Percentiles rank a stretch among this genome's conserved stretches.
Conservation (phyloP, 2,113 vertebrate species). For the Centrocercus urophasianus region DNA sequence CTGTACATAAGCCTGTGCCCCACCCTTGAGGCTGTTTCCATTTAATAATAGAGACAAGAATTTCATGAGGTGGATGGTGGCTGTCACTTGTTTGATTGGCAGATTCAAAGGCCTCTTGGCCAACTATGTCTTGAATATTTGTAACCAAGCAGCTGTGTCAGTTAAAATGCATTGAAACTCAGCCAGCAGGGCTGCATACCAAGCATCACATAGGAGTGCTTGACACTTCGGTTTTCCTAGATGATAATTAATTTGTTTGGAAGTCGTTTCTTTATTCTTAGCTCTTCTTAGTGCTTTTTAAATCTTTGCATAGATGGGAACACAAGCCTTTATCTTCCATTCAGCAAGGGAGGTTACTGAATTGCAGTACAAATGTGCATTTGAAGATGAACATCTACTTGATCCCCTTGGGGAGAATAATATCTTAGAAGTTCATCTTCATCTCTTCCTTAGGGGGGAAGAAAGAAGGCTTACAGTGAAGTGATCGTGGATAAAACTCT, state of each 20-base stretch:
- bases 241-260: accelerated
- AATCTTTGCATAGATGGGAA: background rate
- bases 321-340: background rate
- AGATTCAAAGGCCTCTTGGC: background rate
- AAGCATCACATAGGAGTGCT: background rate
- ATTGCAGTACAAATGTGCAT: background rate
- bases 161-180: background rate
- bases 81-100: background rate
- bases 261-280: background rate
- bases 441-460: background rate
- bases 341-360: background rate
- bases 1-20: background rate
- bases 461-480: background rate
- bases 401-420: background rate
- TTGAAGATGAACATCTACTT: background rate
- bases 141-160: background rate
- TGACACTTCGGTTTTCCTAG: background rate
- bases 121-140: background rate
- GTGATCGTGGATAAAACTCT: accelerated
- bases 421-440: background rate
- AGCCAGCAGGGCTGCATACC: background rate
- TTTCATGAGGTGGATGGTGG: background rate
- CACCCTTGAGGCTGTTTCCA: background rate
- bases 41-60: background rate
- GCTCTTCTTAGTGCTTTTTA: background rate